These are phyloP conservation scores for Xenotilapia flavipinnis DNA, from an alignment of 2,113 vertebrate genomes.

Conservation along the genomic window DNA sequence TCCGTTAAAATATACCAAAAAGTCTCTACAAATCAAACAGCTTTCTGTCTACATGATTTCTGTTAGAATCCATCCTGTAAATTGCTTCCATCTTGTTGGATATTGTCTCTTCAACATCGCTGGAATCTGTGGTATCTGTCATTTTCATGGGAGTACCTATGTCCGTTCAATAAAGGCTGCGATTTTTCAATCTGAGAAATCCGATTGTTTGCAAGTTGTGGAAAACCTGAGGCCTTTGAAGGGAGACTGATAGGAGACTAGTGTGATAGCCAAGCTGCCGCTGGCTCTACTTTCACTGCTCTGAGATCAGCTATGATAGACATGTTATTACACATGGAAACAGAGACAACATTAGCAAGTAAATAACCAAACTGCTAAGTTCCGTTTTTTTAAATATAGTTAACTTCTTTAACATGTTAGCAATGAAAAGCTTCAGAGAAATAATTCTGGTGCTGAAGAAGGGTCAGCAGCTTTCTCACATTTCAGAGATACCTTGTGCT, in stretches of 20 bases:
- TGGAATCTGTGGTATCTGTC: background rate
- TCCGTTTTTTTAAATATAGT: rapidly evolving
- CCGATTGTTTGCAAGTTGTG: background rate
- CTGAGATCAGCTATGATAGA: background rate
- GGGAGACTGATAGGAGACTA: background rate
- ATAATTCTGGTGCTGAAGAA: background rate
- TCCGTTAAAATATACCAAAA: background rate
- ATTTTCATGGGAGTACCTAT: background rate
- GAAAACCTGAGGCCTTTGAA: background rate
- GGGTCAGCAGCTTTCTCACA: background rate
- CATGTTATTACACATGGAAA: background rate
- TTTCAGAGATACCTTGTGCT: background rate
- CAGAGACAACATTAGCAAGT: background rate
- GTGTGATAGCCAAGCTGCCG: background rate
- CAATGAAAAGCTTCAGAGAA: background rate
- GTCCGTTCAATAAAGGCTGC: background rate
- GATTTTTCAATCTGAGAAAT: background rate
- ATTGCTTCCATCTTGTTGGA: background rate
- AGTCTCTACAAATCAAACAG: background rate
- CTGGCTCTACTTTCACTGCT: background rate
- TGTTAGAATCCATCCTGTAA: background rate
- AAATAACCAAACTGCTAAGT: background rate
- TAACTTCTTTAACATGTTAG: background rate
- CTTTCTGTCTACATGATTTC: background rate
- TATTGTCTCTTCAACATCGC: background rate